Evolutionary conservation across 1,140 invertebrate species (phyloP).

Genomic region (Saccostrea cuccullata): DNA sequence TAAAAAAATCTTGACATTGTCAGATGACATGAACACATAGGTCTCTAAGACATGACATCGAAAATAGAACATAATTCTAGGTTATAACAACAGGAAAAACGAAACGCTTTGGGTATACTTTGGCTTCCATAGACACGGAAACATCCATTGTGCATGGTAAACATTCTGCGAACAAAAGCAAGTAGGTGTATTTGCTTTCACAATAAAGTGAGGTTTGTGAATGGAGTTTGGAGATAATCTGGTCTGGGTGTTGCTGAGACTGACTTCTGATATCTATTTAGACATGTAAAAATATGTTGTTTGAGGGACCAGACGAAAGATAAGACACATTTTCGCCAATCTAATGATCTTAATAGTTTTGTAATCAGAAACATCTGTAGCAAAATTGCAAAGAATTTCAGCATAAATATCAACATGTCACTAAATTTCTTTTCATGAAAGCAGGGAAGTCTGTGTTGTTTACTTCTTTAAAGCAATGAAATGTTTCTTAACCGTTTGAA

Average conservation of each 20-base stretch:
- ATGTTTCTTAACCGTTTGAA: too few relatives aligned
- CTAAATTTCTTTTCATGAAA: background rate
- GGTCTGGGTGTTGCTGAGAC: background rate
- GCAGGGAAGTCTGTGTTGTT: background rate
- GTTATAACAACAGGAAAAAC: conserved; percentile 14
- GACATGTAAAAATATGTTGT: conserved; percentile 10
- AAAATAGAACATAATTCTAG: background rate
- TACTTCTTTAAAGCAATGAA: background rate
- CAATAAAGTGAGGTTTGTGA: conserved; percentile 14
- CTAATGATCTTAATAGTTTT: conserved; percentile 14
- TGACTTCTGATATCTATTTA: conserved; percentile 25
- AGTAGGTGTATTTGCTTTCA: background rate
- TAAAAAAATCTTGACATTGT: too few relatives aligned
- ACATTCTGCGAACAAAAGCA: background rate
- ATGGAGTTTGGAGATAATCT: background rate
- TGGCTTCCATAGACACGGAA: background rate
- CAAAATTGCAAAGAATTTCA: background rate
- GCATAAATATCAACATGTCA: background rate
- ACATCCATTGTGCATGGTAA: background rate
- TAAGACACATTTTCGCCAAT: conserved; percentile 13
- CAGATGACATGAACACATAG: background rate
- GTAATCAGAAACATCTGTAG: conserved; percentile 7
- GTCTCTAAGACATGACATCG: background rate
- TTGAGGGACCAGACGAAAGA: background rate
- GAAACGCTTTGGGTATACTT: background rate